A percentile compares a stretch with the other conserved stretches of the same genome.
phyloP scores from a whole-genome alignment of 2,113 vertebrate genomes.

The Neogobius melanostomus region DNA sequence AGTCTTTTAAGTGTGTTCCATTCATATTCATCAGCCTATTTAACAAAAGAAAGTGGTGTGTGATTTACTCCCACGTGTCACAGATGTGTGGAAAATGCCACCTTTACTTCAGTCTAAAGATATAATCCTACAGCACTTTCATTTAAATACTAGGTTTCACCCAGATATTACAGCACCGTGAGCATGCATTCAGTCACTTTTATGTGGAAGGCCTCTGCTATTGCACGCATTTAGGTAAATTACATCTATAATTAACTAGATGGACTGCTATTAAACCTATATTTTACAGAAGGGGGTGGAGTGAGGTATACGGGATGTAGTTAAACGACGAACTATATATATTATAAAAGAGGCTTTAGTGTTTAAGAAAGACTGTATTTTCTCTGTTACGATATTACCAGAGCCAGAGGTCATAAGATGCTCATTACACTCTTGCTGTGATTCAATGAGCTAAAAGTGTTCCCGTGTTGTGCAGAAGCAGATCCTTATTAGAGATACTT shows the following conservation, averaged over 20 bases:
- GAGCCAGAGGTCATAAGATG: neutral
- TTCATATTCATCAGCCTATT: neutral
- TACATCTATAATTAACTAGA: conserved; percentile 43
- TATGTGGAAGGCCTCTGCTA: conserved; percentile 10
- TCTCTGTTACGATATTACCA: neutral
- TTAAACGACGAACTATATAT: conserved; percentile 1
- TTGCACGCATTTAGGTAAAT: conserved; percentile 17
- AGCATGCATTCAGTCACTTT: conserved; percentile 34
- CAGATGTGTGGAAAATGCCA: conserved; percentile 25
- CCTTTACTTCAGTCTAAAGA: conserved; percentile 5
- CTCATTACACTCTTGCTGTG: neutral
- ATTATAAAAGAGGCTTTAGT: neutral
- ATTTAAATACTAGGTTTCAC: conserved; percentile 29
- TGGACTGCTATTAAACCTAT: conserved; percentile 27
- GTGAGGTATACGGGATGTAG: neutral
- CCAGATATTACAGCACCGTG: conserved; percentile 34
- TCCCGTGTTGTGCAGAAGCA: neutral
- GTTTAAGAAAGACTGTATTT: neutral
- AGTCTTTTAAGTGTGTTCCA: neutral
- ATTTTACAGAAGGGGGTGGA: conserved; percentile 4
- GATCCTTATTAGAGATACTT: too few relatives aligned
- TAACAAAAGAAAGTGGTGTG: neutral
- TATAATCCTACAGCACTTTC: conserved; percentile 24
- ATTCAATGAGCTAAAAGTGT: neutral
- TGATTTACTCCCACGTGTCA: conserved; percentile 23